phyloP scores from a whole-genome alignment of 2,888 invertebrate species.

The Agrotis puta region DNA sequence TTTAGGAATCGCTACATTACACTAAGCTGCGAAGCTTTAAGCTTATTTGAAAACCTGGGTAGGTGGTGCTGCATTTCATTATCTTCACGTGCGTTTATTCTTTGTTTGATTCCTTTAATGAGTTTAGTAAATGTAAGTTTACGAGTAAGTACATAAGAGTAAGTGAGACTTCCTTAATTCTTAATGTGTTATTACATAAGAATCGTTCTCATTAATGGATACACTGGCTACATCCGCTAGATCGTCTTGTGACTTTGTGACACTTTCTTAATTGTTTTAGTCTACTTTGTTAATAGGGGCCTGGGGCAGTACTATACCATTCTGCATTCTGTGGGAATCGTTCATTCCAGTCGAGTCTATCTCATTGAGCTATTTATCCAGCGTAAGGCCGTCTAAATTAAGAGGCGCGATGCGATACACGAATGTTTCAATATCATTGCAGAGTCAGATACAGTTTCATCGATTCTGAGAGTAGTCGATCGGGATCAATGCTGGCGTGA shows the following conservation, averaged over 20 bases:
- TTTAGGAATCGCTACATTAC: slow-evolving; percentile 1
- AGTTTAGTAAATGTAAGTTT: slow-evolving; percentile 8
- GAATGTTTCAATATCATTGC: slow-evolving; percentile 58
- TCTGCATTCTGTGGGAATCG: slow-evolving; percentile 18
- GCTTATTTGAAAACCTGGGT: slow-evolving; percentile 6
- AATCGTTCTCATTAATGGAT: slow-evolving; percentile 26
- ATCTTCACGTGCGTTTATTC: slow-evolving; percentile 12
- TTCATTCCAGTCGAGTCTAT: slow-evolving; percentile 23
- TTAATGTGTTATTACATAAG: slow-evolving; percentile 16
- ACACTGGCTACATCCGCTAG: slow-evolving; percentile 42
- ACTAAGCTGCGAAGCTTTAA: slow-evolving; percentile 17
- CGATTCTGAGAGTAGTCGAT: slow-evolving; percentile 70
- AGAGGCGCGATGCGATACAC: slow-evolving; percentile 43
- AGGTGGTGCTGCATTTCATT: slow-evolving; percentile 27
- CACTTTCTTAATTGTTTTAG: slow-evolving; percentile 41
- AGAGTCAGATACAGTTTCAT: slow-evolving; percentile 60
- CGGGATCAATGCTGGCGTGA: slow-evolving; percentile 75
- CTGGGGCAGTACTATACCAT: slow-evolving; percentile 27
- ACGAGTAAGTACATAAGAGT: slow-evolving; percentile 3
- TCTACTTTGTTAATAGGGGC: slow-evolving; percentile 28
- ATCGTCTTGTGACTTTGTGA: slow-evolving; percentile 27
- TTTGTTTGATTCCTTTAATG: slow-evolving; percentile 11
- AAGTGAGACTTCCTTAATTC: slow-evolving; percentile 44
- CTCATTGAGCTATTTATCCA: slow-evolving; percentile 41
- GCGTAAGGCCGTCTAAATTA: slow-evolving; percentile 58